phyloP scores from a whole-genome alignment of 2,113 vertebrate genomes.

The Lophochroa leadbeateri region DNA sequence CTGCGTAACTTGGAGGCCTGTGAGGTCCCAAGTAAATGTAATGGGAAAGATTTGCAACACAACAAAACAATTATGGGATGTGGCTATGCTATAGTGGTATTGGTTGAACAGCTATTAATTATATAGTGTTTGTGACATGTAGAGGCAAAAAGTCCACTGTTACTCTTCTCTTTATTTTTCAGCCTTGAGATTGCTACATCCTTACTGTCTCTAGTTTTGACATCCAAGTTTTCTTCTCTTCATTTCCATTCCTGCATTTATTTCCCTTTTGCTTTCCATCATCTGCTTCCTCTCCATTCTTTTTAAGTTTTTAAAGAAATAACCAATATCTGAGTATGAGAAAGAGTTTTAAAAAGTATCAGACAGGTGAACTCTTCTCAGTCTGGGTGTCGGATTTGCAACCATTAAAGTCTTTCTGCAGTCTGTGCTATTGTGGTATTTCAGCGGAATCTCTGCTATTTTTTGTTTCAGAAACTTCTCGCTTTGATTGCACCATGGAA shows the following conservation, averaged over 20 bases:
- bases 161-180: not conserved
- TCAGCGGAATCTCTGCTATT: not conserved
- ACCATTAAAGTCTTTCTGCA: not conserved
- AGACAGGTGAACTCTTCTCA: not conserved
- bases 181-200: not conserved
- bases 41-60: not conserved
- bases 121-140: fast-evolving
- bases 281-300: not conserved
- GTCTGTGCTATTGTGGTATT: not conserved
- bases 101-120: not conserved
- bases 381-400: not conserved
- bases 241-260: not conserved
- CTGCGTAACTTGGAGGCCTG: not conserved
- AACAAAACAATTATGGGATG: not conserved
- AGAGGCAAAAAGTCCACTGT: not conserved
- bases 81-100: not conserved
- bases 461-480: slow-evolving; percentile 42
- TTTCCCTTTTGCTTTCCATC: not conserved
- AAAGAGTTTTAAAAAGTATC: not conserved
- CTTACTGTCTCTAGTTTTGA: not conserved
- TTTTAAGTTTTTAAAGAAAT: not conserved
- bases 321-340: not conserved
- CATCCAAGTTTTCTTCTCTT: not conserved
- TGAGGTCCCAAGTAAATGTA: not conserved
- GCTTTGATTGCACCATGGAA: not conserved